These are phyloP conservation scores for Eupsilia transversa DNA, from an alignment of 2,888 invertebrate species.

Conservation along the genomic window DNA sequence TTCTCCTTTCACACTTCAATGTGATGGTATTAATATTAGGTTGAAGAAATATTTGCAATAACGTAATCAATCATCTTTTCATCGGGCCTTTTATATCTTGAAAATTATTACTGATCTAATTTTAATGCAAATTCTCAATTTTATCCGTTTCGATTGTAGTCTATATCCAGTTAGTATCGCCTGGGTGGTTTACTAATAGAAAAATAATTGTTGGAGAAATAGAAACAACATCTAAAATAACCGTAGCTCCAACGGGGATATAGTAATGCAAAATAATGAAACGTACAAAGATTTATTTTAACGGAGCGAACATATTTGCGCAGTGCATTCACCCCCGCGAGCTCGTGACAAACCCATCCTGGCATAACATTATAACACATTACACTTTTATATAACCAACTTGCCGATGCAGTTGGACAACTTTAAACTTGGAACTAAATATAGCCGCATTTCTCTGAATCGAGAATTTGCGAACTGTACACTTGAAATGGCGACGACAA, in stretches of 20 bases:
- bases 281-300: slow-evolving; percentile 77
- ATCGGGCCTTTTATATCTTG: neutral
- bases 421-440: slow-evolving; percentile 60
- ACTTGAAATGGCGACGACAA: slow-evolving; percentile 53
- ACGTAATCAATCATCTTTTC: slow-evolving; percentile 20
- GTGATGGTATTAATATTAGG: slow-evolving; percentile 6
- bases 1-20: slow-evolving; percentile 31
- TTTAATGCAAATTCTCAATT: slow-evolving; percentile 19
- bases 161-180: slow-evolving; percentile 1
- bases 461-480: slow-evolving; percentile 51
- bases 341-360: slow-evolving; percentile 85
- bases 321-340: slow-evolving; percentile 83
- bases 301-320: slow-evolving; percentile 79
- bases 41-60: slow-evolving; percentile 19
- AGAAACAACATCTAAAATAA: slow-evolving; percentile 33
- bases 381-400: slow-evolving; percentile 64
- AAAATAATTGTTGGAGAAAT: slow-evolving; percentile 22
- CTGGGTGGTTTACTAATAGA: slow-evolving; percentile 26
- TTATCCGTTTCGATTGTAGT: slow-evolving; percentile 9
- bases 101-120: slow-evolving; percentile 24
- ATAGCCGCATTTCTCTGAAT: slow-evolving; percentile 46
- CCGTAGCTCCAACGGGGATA: slow-evolving; percentile 52
- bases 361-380: slow-evolving; percentile 79
- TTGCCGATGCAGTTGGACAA: slow-evolving; percentile 54
- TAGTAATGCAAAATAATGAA: slow-evolving; percentile 66